phyloP scores from a whole-genome alignment of 2,888 invertebrate genomes.

The Kuschelorhynchus macadamiae region DNA sequence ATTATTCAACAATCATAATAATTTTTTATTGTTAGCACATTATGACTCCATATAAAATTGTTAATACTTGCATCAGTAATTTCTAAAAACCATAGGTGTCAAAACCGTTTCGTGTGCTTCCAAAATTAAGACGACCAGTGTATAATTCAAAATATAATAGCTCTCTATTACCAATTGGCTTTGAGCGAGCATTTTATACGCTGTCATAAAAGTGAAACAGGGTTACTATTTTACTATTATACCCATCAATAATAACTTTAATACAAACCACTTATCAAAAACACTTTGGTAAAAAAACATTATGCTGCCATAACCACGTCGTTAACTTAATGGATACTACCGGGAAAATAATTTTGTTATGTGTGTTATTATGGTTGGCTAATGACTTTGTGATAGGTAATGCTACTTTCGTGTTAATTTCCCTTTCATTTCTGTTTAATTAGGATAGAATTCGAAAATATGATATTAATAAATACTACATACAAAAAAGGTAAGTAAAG shows the following conservation, averaged over 20 bases:
- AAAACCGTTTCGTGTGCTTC: too few species aligned
- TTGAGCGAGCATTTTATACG: constrained; percentile 28
- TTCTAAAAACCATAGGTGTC: too few species aligned
- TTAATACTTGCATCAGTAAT: too few species aligned
- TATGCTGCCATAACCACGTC: constrained; percentile 43
- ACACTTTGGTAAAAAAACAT: constrained; percentile 45
- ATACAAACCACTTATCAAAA: constrained; percentile 44
- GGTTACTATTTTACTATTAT: constrained; percentile 54
- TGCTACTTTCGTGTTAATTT: background rate
- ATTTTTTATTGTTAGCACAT: too few species aligned
- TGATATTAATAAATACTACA: too few species aligned
- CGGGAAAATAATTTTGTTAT: constrained; percentile 37
- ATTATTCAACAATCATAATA: too few species aligned
- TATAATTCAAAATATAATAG: background rate
- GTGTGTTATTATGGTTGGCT: constrained; percentile 31
- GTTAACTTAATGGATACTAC: constrained; percentile 48
- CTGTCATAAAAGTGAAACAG: constrained; percentile 50
- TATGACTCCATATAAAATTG: too few species aligned
- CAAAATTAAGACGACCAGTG: too few species aligned
- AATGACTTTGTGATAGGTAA: constrained; percentile 34
- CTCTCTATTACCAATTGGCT: background rate
- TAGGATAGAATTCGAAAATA: too few species aligned
- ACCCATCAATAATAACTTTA: constrained; percentile 41
- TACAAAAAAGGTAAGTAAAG: too few species aligned
- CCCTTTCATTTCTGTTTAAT: background rate